A percentile compares a stretch with the other conserved stretches of the same genome.
phyloP scores from a whole-genome alignment of 2,888 invertebrate species.

The Nezara viridula region DNA sequence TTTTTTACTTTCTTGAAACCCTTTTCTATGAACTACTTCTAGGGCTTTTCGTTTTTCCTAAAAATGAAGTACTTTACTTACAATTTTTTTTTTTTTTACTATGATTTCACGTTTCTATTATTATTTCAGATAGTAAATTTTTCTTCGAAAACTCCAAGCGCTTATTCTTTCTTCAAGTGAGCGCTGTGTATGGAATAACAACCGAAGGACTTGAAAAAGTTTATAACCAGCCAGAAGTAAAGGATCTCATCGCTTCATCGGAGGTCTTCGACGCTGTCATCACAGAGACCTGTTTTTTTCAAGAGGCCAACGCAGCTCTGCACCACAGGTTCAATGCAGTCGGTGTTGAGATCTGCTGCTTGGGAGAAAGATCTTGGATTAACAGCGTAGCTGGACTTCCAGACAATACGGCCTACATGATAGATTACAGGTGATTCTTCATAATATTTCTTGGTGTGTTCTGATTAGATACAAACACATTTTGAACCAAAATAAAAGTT shows the following conservation, averaged over 20 bases:
- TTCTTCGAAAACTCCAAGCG: neutral
- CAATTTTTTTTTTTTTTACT: too few relatives aligned
- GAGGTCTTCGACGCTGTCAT: neutral
- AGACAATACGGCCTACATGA: conserved; percentile 58
- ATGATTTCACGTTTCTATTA: neutral
- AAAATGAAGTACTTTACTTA: too few relatives aligned
- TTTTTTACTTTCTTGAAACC: too few relatives aligned
- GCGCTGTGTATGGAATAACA: conserved; percentile 68
- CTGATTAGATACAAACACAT: too few relatives aligned
- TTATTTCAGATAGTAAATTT: neutral
- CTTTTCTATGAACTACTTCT: too few relatives aligned
- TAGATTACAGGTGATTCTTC: conserved; percentile 6
- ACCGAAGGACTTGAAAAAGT: neutral
- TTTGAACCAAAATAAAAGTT: too few relatives aligned
- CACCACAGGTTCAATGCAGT: conserved; percentile 54
- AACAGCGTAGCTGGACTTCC: conserved; percentile 29
- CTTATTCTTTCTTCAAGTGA: conserved; percentile 69
- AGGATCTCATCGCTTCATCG: neutral
- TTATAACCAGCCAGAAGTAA: neutral
- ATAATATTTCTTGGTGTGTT: too few relatives aligned
- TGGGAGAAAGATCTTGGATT: conserved; percentile 48
- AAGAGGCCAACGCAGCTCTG: conserved; percentile 7
- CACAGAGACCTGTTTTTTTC: neutral
- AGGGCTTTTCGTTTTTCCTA: too few relatives aligned
- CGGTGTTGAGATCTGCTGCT: conserved; percentile 24